Evolutionary conservation across 2,797 vertebrate species (phyloP), one percentile per base, ranked within the genome.

Genomic region (Argentina silus): DNA sequence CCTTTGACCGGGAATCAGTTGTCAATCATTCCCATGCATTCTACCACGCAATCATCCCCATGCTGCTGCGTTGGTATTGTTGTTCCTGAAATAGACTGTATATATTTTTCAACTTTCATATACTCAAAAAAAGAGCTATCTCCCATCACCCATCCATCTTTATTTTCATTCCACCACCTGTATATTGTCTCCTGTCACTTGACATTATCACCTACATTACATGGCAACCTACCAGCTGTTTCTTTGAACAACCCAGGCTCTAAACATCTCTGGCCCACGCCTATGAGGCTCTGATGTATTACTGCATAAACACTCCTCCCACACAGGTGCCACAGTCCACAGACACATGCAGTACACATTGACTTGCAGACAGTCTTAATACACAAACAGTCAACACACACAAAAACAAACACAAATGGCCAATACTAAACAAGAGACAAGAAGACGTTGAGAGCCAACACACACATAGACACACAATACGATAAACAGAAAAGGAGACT

Each of bases 171-270:
- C 42, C 10, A 4, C 74, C 47, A 74, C 59, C 59, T 76, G 73
- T 81, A 69, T 67, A 81, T 83, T 75, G 65, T 56, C 71, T 80
- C 55, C 53, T 72, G 64, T 78, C 70, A 72, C 73, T 73, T 82
- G 77, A 79, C 78, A 84, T 81, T 81, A 78, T 57, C 78, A 79
- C 82, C 70, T 78, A 74, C 74, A 69, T 62, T 70, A 73, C 65
- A 19, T 66, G 61, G 57, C 42, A 17, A 48, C 70, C 68, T 77
- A 78, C 69, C 77, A 86, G 81, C 77, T 80, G 82, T 81, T 81
- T 23, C 67, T 77, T 44, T 68, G 60, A 69, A 72, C 6, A 36
- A 71, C 61, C 14, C 6, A 15, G 15, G 10, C 65, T 56, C 60
- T 74, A 23, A 74, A 67, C 64, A 56, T 69, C 36, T 68, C 67